phyloP scores from a whole-genome alignment of 1,140 invertebrate genomes.

The Sycobia sp. region DNA sequence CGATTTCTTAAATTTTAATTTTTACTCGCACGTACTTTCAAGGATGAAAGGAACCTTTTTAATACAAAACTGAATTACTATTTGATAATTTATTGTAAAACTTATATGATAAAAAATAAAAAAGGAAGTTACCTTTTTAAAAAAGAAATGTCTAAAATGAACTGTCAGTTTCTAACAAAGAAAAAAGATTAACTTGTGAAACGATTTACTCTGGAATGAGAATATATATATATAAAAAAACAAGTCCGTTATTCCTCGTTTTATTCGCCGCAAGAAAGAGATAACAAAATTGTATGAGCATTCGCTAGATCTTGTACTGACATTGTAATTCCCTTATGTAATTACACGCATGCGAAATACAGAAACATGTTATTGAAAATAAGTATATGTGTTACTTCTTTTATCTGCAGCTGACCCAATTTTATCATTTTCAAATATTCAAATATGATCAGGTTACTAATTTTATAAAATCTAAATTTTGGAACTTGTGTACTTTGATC shows the following conservation, averaged over 20 bases:
- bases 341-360: slow-evolving; percentile 48
- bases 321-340: slow-evolving; percentile 47
- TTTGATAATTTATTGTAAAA: slow-evolving; percentile 22
- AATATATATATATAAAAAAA: slow-evolving; percentile 16
- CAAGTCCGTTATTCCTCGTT: slow-evolving; percentile 9
- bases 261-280: slow-evolving; percentile 21
- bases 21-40: slow-evolving; percentile 22
- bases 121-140: slow-evolving; percentile 13
- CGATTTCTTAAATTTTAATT: slow-evolving; percentile 21
- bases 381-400: not conserved
- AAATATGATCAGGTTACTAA: too few species aligned
- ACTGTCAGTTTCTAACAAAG: slow-evolving; percentile 13
- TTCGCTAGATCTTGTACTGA: slow-evolving; percentile 36
- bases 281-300: slow-evolving; percentile 24
- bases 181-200: slow-evolving; percentile 14
- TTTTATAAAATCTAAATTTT: too few species aligned
- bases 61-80: slow-evolving; percentile 20
- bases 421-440: too few species aligned
- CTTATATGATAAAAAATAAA: slow-evolving; percentile 11
- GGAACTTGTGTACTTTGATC: too few species aligned
- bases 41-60: slow-evolving; percentile 11
- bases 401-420: too few species aligned
- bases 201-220: slow-evolving; percentile 6
- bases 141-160: slow-evolving; percentile 19
- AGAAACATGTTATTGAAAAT: slow-evolving; percentile 49